Evolutionary conservation across 2,888 invertebrate genomes (phyloP), one percentile per base, ranked within the genome.

Genomic region (Tinea pellionella): DNA sequence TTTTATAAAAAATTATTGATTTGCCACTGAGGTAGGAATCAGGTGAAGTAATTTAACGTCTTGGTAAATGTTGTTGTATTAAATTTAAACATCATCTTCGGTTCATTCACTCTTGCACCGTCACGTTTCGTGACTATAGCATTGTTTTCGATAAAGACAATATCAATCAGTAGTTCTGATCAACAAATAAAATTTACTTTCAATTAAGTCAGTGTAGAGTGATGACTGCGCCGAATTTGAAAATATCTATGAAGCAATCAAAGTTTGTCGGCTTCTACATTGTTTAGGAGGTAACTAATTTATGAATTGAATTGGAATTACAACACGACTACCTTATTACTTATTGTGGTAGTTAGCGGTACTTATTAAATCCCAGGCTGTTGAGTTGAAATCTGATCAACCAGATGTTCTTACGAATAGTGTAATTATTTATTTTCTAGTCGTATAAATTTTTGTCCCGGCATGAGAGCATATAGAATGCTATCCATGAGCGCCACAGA

Each of bases 41-140:
- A 13, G 11, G 24, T 19, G n/a, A 12, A 55, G 55, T 18, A 29
- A 55, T 55, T 29, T 29, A 55, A 55, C n/a, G 6, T 55, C 18
- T 47, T 15, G 47, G 47, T 15, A 16, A 47, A 47, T 47, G 42
- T 42, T 42, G 42, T 42, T n/a, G 37, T 37, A 37, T 37, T 37
- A 37, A 37, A 37, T 37, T 37, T 37, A 37, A 37, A 37, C 47
- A 47, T 47, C 47, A 16, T 47, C 16, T 15, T 47, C 9, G n/a
- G 63, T 65, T 62, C 61, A 61, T 53, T 63, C 62, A 64, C 64
- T 64, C 60, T 65, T 69, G 66, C 67, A 16, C 1, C 24, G n/a
- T 53, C 18, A 53, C 68, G 62, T 62, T 67, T 67, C 69, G 65
- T 75, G 75, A 75, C 74, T 70, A 64, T 69, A 65, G 32, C 32